Conservation (phyloP, 2,113 vertebrate species). For the Crotalus helleri region DNA sequence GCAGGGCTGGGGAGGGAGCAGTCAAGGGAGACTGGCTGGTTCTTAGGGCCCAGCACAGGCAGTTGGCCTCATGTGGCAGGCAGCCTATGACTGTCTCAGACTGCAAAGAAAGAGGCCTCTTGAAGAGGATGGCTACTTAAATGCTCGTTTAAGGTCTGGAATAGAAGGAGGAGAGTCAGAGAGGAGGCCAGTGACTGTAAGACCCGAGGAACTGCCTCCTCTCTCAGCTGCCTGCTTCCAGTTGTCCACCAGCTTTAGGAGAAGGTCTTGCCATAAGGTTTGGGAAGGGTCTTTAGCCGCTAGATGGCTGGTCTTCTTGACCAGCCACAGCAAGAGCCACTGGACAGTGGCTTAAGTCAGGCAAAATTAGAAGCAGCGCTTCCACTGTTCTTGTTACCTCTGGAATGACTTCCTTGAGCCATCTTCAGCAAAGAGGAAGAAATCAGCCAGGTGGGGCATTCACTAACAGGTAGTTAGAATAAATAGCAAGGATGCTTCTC, state of each 20-base stretch:
- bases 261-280: neutral
- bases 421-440: neutral
- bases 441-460: neutral
- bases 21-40: no score
- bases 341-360: neutral
- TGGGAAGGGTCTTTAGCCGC: neutral
- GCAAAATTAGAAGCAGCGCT: neutral
- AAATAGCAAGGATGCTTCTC: neutral
- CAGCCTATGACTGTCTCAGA: neutral
- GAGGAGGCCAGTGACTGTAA: no score
- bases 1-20: neutral
- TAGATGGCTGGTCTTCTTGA: no score
- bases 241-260: neutral
- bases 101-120: neutral
- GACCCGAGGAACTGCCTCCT: no score
- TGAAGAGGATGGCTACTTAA: neutral
- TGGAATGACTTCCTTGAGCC: neutral
- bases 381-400: neutral
- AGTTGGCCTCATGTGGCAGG: neutral
- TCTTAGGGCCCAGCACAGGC: no score
- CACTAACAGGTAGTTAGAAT: neutral
- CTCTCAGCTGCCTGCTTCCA: neutral
- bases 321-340: neutral
- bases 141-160: neutral
- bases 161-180: neutral